A percentile compares a stretch with the other conserved stretches of the same genome.
phyloP scores from a whole-genome alignment of 1,140 invertebrate genomes.

The Nixonia krombeini region DNA sequence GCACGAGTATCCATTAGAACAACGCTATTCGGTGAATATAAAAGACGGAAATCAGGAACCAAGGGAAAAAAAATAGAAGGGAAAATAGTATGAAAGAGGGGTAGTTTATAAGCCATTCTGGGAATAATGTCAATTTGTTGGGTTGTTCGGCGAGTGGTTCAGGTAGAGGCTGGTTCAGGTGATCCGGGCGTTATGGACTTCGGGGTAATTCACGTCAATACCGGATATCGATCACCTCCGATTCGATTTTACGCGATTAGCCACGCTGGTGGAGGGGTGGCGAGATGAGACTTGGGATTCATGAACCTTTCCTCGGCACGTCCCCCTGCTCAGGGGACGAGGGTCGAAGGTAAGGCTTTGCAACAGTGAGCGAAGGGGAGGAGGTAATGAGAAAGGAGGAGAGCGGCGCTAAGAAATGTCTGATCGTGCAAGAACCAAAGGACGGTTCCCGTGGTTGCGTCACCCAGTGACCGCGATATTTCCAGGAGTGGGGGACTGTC shows the following conservation, averaged over 20 bases:
- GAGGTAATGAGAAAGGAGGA: conserved; percentile 7
- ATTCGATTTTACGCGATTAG: conserved; percentile 57
- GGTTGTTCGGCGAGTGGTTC: conserved; percentile 4
- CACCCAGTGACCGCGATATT: too few species aligned
- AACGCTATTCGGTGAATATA: too few species aligned
- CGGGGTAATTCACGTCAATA: conserved; percentile 45
- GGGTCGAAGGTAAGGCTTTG: conserved; percentile 10
- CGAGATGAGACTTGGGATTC: conserved; percentile 47
- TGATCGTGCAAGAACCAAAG: conserved; percentile 1
- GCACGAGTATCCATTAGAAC: too few species aligned
- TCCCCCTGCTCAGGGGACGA: conserved; percentile 3
- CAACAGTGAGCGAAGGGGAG: neutral
- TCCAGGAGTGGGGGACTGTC: neutral
- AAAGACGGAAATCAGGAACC: too few species aligned
- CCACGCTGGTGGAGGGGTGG: conserved; percentile 30
- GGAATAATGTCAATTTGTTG: conserved; percentile 53
- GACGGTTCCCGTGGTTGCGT: too few species aligned
- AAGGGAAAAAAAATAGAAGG: conserved; percentile 41
- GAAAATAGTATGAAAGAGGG: too few species aligned
- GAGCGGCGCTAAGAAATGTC: conserved; percentile 6
- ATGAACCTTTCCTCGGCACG: conserved; percentile 46
- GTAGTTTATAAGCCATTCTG: conserved; percentile 56
- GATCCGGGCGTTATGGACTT: neutral
- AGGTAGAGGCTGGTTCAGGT: neutral
- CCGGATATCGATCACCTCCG: conserved; percentile 55